Conservation (phyloP, 2,797 vertebrate species). For the Acestrorhynchus altus region DNA sequence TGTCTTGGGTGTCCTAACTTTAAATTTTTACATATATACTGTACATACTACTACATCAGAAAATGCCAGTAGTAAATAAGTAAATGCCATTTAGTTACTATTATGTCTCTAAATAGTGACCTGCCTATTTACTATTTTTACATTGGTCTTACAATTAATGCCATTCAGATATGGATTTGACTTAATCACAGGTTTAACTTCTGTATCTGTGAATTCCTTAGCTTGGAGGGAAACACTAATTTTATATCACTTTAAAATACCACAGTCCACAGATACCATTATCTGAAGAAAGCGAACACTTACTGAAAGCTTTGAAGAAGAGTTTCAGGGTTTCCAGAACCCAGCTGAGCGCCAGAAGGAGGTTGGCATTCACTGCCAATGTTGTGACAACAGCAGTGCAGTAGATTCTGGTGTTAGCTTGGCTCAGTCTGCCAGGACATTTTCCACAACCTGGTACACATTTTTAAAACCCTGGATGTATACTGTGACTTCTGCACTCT, state of each 20-base stretch:
- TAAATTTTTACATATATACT: too few species aligned
- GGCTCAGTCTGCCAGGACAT: neutral
- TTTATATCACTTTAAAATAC: neutral
- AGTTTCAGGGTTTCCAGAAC: too few species aligned
- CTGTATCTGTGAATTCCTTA: neutral
- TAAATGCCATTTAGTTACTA: too few species aligned
- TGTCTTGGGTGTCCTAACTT: too few species aligned
- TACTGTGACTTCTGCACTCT: neutral
- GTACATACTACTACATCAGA: too few species aligned
- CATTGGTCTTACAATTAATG: too few species aligned
- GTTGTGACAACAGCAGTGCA: neutral
- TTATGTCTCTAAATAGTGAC: too few species aligned
- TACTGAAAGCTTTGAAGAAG: slow-evolving; percentile 9
- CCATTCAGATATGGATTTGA: too few species aligned
- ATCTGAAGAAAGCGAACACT: neutral
- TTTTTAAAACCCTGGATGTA: neutral
- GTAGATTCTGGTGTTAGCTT: neutral
- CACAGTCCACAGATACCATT: neutral
- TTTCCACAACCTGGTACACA: neutral
- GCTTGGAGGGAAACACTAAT: neutral
- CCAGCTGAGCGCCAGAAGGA: neutral
- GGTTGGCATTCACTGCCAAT: neutral
- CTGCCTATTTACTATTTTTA: too few species aligned
- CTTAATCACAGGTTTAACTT: too few species aligned
- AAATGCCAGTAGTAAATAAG: too few species aligned